A percentile compares a stretch with the other conserved stretches of the same genome.
Evolutionary conservation across 2,797 vertebrate species (phyloP).

Genomic region (Pipistrellus kuhlii): DNA sequence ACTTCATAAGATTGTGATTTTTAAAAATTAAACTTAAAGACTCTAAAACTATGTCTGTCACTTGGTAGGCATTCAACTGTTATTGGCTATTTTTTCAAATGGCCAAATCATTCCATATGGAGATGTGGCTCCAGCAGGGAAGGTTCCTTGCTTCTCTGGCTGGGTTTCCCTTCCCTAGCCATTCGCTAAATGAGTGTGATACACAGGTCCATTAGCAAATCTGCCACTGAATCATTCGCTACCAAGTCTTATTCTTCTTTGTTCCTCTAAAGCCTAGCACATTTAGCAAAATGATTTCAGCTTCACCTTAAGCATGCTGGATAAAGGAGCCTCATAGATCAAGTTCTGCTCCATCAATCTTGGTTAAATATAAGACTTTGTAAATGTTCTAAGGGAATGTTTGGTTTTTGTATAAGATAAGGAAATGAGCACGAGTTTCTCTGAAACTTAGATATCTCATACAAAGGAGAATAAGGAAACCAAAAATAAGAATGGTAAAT

Average conservation of each 20-base stretch:
- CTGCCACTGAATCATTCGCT: neutral
- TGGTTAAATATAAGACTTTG: neutral
- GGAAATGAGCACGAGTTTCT: slow-evolving; percentile 21
- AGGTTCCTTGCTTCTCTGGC: neutral
- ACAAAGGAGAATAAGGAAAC: slow-evolving; percentile 4
- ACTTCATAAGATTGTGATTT: neutral
- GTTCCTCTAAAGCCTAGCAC: neutral
- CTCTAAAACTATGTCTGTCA: neutral
- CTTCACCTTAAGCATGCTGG: neutral
- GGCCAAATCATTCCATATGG: neutral
- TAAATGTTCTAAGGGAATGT: neutral
- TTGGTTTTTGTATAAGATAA: slow-evolving; percentile 54
- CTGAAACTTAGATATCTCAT: slow-evolving; percentile 56
- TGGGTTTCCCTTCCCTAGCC: neutral
- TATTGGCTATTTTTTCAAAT: neutral
- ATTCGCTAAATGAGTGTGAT: neutral
- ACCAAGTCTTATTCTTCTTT: neutral
- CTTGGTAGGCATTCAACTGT: neutral
- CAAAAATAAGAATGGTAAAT: neutral
- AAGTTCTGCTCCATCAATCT: neutral
- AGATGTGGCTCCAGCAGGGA: neutral
- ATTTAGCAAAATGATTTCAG: slow-evolving; percentile 28
- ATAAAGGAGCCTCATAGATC: neutral
- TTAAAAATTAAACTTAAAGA: slow-evolving; percentile 3
- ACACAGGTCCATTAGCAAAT: neutral